phyloP scores from a whole-genome alignment of 2,113 vertebrate genomes.

The Aegotheles bennettii region DNA sequence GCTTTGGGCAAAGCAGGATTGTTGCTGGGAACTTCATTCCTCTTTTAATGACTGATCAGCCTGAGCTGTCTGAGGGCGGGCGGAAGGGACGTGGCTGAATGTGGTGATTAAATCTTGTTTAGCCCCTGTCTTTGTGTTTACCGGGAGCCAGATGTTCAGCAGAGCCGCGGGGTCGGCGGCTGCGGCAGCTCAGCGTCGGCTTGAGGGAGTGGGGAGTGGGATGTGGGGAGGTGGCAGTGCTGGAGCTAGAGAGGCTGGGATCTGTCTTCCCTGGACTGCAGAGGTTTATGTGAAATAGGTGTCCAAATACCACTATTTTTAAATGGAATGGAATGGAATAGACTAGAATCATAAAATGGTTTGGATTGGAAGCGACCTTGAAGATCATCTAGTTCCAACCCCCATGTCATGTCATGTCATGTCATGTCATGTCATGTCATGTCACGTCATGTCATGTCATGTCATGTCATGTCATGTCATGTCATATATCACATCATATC shows the following conservation, averaged over 20 bases:
- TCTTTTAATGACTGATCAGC: background rate
- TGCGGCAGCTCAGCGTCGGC: fast-evolving
- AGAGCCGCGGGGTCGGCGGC: background rate
- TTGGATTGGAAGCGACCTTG: too few species aligned
- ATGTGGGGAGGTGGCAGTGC: background rate
- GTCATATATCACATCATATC: too few species aligned
- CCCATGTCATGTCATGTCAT: too few species aligned
- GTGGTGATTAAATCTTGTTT: background rate
- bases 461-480: too few species aligned
- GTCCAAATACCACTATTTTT: fast-evolving
- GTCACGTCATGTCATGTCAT: too few species aligned
- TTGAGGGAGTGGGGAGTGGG: background rate
- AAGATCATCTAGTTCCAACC: too few species aligned
- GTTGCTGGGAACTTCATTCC: background rate
- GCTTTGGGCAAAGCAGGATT: background rate
- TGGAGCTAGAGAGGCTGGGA: background rate
- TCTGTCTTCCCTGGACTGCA: background rate
- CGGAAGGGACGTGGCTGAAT: background rate
- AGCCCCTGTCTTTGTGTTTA: background rate
- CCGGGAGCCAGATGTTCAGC: slow-evolving; percentile 15
- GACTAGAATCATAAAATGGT: too few species aligned
- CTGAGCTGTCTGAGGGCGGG: background rate
- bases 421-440: too few species aligned
- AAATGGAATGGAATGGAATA: too few species aligned
- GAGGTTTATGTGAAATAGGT: background rate